Conservation (phyloP, 2,113 vertebrate genomes). For the Periophthalmodon schlosseri region DNA sequence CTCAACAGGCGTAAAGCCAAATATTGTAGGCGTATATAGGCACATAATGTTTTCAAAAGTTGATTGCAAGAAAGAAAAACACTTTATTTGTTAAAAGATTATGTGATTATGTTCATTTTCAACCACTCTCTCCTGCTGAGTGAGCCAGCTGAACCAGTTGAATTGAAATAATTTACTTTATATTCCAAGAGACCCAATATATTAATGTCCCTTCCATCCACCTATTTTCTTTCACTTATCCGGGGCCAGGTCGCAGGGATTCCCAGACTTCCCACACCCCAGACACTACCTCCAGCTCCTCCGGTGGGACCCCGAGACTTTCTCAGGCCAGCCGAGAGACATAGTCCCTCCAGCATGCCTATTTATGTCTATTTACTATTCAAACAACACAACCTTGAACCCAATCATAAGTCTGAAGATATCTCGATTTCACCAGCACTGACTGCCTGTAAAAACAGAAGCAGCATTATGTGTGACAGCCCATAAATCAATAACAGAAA, state of each 20-base stretch:
- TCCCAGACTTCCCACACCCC: too few relatives aligned
- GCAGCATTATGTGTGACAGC: constrained; percentile 13
- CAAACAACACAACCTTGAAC: not conserved
- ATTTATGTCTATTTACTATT: not conserved
- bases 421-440: not conserved
- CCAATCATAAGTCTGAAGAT: not conserved
- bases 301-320: too few relatives aligned
- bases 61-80: not conserved
- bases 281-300: too few relatives aligned
- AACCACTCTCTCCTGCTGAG: not conserved
- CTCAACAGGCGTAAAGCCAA: too few relatives aligned
- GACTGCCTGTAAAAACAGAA: not conserved
- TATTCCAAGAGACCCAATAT: not conserved
- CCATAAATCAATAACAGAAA: constrained; percentile 40
- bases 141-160: not conserved
- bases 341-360: too few relatives aligned
- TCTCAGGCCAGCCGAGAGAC: too few relatives aligned
- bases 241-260: too few relatives aligned
- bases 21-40: not conserved
- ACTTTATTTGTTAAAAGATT: too few relatives aligned
- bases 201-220: too few relatives aligned
- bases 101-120: too few relatives aligned
- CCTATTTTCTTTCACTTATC: too few relatives aligned
- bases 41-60: not conserved
- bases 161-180: not conserved